phyloP scores from a whole-genome alignment of 2,888 invertebrate genomes.

The Celastrina argiolus region DNA sequence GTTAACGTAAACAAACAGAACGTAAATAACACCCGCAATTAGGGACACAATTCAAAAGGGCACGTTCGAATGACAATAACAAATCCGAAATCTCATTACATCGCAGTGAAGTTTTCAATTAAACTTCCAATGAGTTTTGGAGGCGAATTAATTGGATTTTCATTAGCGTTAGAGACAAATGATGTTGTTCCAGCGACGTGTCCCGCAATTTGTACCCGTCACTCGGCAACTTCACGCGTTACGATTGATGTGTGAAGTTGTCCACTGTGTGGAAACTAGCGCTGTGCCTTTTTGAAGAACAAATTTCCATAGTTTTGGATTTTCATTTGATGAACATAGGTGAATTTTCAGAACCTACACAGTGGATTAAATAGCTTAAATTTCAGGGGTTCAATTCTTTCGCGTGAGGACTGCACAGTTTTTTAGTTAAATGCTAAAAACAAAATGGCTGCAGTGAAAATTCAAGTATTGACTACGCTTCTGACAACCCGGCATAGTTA shows the following conservation, averaged over 20 bases:
- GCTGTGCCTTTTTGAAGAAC: background rate
- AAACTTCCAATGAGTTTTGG: conserved; percentile 76
- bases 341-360: too few relatives aligned
- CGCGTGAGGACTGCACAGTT: too few relatives aligned
- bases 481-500: background rate
- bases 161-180: conserved; percentile 74
- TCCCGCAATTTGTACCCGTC: conserved; percentile 66
- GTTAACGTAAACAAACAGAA: background rate
- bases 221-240: conserved; percentile 58
- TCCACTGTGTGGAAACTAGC: conserved; percentile 24
- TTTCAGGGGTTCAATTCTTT: too few relatives aligned
- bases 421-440: background rate
- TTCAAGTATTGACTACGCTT: background rate
- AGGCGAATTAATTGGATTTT: conserved; percentile 75
- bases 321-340: background rate
- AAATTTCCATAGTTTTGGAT: background rate
- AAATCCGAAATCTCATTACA: conserved; percentile 70
- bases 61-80: conserved; percentile 68
- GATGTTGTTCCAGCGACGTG: conserved; percentile 69
- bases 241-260: conserved; percentile 34
- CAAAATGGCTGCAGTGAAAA: background rate
- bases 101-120: conserved; percentile 73
- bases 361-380: too few relatives aligned
- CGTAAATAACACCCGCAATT: background rate
- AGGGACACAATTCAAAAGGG: conserved; percentile 5